Percentiles rank a stretch among this genome's conserved stretches.
Evolutionary conservation across 2,113 vertebrate species (phyloP).

Genomic region (Sorex araneus): DNA sequence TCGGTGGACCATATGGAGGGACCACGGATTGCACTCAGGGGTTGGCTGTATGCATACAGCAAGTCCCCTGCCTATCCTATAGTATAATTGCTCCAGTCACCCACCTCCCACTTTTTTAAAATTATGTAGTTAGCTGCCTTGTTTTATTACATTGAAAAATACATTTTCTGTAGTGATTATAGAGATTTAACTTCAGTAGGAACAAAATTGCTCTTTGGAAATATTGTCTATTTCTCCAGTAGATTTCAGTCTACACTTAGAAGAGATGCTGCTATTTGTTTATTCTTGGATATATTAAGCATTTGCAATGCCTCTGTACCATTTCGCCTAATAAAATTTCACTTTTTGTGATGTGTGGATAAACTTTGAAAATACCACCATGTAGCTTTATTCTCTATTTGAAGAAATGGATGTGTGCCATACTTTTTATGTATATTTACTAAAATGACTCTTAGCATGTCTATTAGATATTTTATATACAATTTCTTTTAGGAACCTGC

Average conservation of each 20-base stretch:
- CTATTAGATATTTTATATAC: background rate
- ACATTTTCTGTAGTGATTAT: background rate
- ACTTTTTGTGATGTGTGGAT: conserved; percentile 27
- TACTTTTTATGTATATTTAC: conserved; percentile 27
- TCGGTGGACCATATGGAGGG: too few species aligned
- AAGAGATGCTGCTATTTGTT: background rate
- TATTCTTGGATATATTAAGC: conserved; percentile 9
- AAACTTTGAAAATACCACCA: conserved; percentile 23
- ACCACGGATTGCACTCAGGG: too few species aligned
- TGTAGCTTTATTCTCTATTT: conserved; percentile 54
- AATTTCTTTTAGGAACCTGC: background rate
- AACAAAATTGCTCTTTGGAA: background rate
- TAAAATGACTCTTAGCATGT: conserved; percentile 25
- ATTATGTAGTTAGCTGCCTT: background rate
- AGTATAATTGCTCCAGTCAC: background rate
- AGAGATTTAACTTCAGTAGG: conserved; percentile 8
- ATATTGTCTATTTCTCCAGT: conserved; percentile 27
- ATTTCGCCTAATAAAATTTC: background rate
- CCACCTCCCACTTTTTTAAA: background rate
- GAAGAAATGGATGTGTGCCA: background rate
- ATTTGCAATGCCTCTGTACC: background rate
- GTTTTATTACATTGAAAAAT: background rate
- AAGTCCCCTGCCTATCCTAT: too few species aligned
- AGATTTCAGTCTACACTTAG: background rate
- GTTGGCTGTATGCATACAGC: too few species aligned